Percentiles rank a stretch among this genome's conserved stretches.
Conservation (phyloP, 2,113 vertebrate genomes). For the Ptyas mucosa region DNA sequence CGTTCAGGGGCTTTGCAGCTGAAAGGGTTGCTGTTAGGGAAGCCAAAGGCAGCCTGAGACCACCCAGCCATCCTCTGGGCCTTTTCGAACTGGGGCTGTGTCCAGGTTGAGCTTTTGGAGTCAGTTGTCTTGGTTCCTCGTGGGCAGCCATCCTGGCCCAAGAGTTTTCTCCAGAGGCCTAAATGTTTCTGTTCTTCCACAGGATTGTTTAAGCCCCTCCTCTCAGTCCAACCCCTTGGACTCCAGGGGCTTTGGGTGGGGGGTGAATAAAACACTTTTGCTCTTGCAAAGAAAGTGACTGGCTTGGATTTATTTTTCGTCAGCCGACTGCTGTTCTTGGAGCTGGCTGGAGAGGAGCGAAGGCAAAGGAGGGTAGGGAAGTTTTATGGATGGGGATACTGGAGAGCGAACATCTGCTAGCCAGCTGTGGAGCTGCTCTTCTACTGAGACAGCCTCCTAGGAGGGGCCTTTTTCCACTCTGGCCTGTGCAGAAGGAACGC, state of each 20-base stretch:
- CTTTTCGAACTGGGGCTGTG: background rate
- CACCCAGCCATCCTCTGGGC: background rate
- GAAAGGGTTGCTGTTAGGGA: background rate
- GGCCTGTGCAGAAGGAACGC: too few relatives aligned
- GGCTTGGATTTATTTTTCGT: background rate
- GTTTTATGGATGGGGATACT: background rate
- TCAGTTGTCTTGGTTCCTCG: background rate
- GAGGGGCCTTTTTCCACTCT: background rate
- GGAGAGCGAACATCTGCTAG: conserved; percentile 45
- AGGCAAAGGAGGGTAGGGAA: background rate
- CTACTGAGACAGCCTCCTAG: background rate
- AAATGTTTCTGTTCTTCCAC: background rate
- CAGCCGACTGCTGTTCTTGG: background rate
- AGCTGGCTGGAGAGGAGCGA: background rate
- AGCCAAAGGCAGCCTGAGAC: background rate
- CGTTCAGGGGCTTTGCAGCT: background rate
- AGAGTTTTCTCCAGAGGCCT: background rate
- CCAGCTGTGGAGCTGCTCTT: conserved; percentile 29
- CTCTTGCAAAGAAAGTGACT: background rate
- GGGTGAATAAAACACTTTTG: background rate
- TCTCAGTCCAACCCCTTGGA: background rate
- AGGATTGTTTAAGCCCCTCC: background rate
- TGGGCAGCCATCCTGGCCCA: background rate
- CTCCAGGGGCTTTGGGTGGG: background rate
- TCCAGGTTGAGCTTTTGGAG: background rate